Conservation (phyloP, 1,140 invertebrate species). For the Zaprionus capensis region DNA sequence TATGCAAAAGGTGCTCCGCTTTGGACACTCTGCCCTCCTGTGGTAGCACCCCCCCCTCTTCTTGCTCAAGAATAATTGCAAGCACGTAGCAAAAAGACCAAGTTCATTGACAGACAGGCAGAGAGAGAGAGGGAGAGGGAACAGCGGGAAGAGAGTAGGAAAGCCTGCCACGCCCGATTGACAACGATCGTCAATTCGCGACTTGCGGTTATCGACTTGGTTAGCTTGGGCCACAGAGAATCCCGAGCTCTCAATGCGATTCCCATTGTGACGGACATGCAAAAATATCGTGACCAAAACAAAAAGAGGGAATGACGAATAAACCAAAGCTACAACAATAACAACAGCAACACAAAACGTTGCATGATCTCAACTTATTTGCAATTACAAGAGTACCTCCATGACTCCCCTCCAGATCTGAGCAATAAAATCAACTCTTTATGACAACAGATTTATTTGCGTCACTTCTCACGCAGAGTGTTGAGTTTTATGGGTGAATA, state of each 20-base stretch:
- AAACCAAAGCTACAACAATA: neutral
- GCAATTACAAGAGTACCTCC: constrained; percentile 21
- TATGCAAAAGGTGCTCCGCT: constrained; percentile 30
- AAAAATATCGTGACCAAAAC: constrained; percentile 48
- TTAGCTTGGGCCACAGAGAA: constrained; percentile 15
- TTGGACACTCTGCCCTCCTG: constrained; percentile 9
- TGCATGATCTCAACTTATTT: constrained; percentile 47
- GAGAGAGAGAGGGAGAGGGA: neutral
- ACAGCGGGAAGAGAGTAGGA: neutral
- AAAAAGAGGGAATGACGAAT: constrained; percentile 52
- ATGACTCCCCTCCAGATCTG: neutral
- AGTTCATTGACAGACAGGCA: constrained; percentile 71
- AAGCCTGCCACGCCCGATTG: constrained; percentile 65
- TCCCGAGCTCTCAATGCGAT: neutral
- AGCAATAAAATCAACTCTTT: neutral
- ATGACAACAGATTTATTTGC: constrained; percentile 6
- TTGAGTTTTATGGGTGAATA: neutral
- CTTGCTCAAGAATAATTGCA: constrained; percentile 68
- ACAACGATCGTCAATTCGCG: constrained; percentile 18
- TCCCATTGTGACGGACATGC: constrained; percentile 24
- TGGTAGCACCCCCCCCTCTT: neutral
- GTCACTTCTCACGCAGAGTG: neutral
- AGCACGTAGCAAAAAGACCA: constrained; percentile 60
- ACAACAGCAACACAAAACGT: constrained; percentile 13
- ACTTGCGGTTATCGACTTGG: constrained; percentile 45